Evolutionary conservation across 2,888 invertebrate genomes (phyloP), one percentile per base, ranked within the genome.

Genomic region (Ectemnius continuus): DNA sequence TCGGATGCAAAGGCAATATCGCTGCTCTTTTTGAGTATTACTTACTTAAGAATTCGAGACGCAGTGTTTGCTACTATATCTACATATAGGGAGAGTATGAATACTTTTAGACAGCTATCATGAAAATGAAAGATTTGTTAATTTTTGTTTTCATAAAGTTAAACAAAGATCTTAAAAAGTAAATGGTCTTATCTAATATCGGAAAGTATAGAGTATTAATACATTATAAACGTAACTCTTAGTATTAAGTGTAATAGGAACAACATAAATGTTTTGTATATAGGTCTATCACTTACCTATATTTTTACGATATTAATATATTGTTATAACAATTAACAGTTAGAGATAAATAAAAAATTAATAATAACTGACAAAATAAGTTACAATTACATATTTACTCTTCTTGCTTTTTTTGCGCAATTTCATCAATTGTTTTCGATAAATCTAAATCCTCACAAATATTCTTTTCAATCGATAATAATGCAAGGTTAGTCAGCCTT

Each of bases 361-460:
- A 48, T 48, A 48, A 48, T 8, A 48, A 48, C 2, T 48, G 8
- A 48, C n/a, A 48, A 48, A 48, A 48, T n/a, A 4, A 4, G 2
- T 48, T n/a, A 48, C 14, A 48, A 3, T 2, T 8, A 48, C 13
- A 48, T 3, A 8, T 48, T 48, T 48, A 48, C 48, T 8, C 48
- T 48, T 48, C 48, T 48, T 48, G 48, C 48, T 48, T 48, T 48
- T 48, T 48, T 48, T n/a, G 48, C 48, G 48, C 4, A 48, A 48
- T 4, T 8, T 48, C 48, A 8, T 48, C 4, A 8, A 48, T 8
- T 48, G 8, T 48, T 48, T 48, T n/a, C n/a, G n/a, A n/a, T n/a
- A n/a, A n/a, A n/a, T n/a, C n/a, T n/a, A n/a, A n/a, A n/a, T n/a
- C n/a, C n/a, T n/a, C n/a, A n/a, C 48, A 48, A 48, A 48, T 48